Evolutionary conservation across 1,140 invertebrate genomes (phyloP).

Genomic region (Cotesia vestalis): DNA sequence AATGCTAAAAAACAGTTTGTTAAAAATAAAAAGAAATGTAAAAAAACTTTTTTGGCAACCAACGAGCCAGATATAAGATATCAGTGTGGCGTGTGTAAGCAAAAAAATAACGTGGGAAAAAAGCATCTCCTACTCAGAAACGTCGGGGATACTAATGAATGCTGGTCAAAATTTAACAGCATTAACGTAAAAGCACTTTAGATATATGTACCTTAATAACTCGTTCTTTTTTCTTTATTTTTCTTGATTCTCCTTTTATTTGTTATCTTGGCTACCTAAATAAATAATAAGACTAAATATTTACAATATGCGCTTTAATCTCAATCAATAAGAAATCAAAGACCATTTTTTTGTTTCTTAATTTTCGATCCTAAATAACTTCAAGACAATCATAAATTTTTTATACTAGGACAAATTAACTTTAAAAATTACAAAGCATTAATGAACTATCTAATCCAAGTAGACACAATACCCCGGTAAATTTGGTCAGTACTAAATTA

Average conservation of each 20-base stretch:
- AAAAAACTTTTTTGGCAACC: slow-evolving; percentile 16
- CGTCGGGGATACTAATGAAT: slow-evolving; percentile 36
- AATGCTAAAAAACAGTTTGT: neutral
- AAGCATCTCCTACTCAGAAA: neutral
- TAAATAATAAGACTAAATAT: too few relatives aligned
- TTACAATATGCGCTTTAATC: too few relatives aligned
- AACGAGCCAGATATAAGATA: neutral
- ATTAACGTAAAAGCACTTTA: slow-evolving; percentile 23
- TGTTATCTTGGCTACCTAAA: too few relatives aligned
- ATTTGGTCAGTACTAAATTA: slow-evolving; percentile 9
- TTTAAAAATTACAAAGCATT: neutral
- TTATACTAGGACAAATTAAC: too few relatives aligned
- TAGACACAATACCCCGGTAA: too few relatives aligned
- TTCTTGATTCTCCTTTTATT: slow-evolving; percentile 1
- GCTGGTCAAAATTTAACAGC: slow-evolving; percentile 38
- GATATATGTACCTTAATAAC: slow-evolving; percentile 28
- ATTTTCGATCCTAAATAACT: too few relatives aligned
- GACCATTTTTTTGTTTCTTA: too few relatives aligned
- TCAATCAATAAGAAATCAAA: too few relatives aligned
- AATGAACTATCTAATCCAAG: slow-evolving; percentile 5
- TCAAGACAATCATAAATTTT: too few relatives aligned
- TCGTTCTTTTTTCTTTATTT: slow-evolving; percentile 22
- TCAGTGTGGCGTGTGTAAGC: neutral
- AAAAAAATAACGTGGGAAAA: slow-evolving; percentile 10
- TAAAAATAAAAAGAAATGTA: neutral